Conservation (phyloP, 2,113 vertebrate species). For the sheep (Ovis aries) region ARS-UI_Ramb_v3.0 NC_056056.1:7840501-7841000, state of each 20-base stretch:
- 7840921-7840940: not conserved
- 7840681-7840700: not conserved
- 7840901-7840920: not conserved
- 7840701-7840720: not conserved
- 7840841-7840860: not conserved
- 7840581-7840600: not conserved
- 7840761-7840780: not conserved
- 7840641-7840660: not conserved
- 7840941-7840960: not conserved
- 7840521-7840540: not conserved
- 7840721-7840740: not conserved
- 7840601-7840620: not conserved
- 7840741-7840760: not conserved
- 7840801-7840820: not conserved
- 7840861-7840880: not conserved
- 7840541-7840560: not conserved
- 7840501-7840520: not conserved
- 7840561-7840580: not conserved
- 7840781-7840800: not conserved
- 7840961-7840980: not conserved
- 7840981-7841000: not conserved
- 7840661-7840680: not conserved
- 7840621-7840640: not conserved
- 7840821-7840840: not conserved
- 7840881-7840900: not conserved